phyloP scores from a whole-genome alignment of 2,888 invertebrate species.

The Leptopilina drosophilae region DNA sequence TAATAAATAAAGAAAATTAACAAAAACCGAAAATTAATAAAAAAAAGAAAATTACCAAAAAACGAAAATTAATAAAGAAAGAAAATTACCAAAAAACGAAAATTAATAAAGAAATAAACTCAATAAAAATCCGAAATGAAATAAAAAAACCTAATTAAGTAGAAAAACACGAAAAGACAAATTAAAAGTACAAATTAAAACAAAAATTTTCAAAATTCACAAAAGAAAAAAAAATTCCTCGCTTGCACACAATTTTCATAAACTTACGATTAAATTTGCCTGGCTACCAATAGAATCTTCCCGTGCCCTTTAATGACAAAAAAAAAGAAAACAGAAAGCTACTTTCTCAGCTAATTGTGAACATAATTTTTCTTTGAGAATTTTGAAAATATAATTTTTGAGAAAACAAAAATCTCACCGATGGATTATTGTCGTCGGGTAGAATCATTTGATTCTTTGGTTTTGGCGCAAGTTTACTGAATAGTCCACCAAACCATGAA shows the following conservation, averaged over 20 bases:
- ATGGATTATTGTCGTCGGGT: slow-evolving; percentile 95
- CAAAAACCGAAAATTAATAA: too few species aligned
- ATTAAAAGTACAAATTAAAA: too few species aligned
- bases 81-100: too few species aligned
- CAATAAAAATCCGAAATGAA: too few species aligned
- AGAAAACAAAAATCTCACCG: slow-evolving; percentile 80
- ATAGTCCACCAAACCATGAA: slow-evolving; percentile 91
- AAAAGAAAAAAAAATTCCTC: neutral
- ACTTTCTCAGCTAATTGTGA: slow-evolving; percentile 49
- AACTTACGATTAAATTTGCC: slow-evolving; percentile 58
- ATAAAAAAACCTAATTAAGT: too few species aligned
- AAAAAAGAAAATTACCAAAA: too few species aligned
- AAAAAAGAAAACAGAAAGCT: slow-evolving; percentile 59
- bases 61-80: too few species aligned
- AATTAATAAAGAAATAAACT: too few species aligned
- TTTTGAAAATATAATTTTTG: neutral
- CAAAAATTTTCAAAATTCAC: neutral
- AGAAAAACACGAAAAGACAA: too few species aligned
- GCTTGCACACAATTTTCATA: neutral
- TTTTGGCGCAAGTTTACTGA: slow-evolving; percentile 88
- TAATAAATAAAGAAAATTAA: too few species aligned
- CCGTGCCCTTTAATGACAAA: slow-evolving; percentile 71
- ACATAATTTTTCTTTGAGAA: neutral
- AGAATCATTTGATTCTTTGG: slow-evolving; percentile 97
- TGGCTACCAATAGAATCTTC: slow-evolving; percentile 72